Conservation (phyloP, 2,888 invertebrate genomes). For the Hypena proboscidalis region DNA sequence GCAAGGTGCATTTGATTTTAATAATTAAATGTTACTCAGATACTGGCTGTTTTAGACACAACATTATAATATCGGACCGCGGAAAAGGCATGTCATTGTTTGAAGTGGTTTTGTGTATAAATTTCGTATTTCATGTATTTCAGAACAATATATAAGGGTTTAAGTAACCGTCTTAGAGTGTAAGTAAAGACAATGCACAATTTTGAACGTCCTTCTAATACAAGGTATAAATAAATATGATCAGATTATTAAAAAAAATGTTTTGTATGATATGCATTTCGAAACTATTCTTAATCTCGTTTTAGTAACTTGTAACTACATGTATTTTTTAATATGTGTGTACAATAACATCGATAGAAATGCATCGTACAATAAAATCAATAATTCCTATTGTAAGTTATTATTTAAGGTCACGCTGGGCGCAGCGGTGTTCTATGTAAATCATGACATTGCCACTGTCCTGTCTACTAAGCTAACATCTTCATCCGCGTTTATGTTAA, state of each 20-base stretch:
- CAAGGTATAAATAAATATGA: no score
- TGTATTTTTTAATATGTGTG: conserved; percentile 15
- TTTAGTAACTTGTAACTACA: conserved; percentile 5
- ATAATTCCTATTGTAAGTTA: conserved; percentile 51
- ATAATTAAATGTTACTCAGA: conserved; percentile 4
- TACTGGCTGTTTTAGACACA: no score
- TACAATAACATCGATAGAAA: conserved; percentile 24
- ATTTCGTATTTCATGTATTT: no score
- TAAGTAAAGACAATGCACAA: no score
- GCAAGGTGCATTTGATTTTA: conserved; percentile 54
- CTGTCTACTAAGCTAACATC: conserved; percentile 40
- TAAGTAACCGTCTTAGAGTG: no score
- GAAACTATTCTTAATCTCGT: no score
- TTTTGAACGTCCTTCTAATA: no score
- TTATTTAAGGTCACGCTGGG: conserved; percentile 52
- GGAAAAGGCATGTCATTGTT: no score
- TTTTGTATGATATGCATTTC: no score
- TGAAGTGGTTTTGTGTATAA: background rate
- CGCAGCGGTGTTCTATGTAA: conserved; percentile 64
- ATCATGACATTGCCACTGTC: conserved; percentile 54
- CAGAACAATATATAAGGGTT: no score
- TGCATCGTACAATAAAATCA: conserved; percentile 35
- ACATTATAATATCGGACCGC: no score
- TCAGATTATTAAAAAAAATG: no score
- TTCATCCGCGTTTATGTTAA: conserved; percentile 36